Percentiles rank a stretch among this genome's conserved stretches.
Evolutionary conservation across 1,140 invertebrate genomes (phyloP).

Genomic region (Planococcus citri): DNA sequence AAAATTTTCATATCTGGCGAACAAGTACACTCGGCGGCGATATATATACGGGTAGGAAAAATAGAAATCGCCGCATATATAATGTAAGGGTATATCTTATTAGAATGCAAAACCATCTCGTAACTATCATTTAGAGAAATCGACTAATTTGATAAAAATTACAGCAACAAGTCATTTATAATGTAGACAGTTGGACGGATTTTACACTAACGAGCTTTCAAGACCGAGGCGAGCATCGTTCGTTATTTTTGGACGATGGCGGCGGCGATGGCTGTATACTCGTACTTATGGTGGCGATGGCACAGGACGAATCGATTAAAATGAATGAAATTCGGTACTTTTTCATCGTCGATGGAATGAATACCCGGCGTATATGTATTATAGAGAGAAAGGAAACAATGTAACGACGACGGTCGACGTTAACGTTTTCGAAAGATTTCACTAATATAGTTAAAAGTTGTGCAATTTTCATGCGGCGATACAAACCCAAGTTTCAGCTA

Average conservation of each 20-base stretch:
- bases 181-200: neutral
- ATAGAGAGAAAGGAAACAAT: too few relatives aligned
- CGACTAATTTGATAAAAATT: constrained; percentile 4
- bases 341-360: neutral
- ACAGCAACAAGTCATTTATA: constrained; percentile 7
- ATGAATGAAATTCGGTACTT: neutral
- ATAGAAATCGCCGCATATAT: too few relatives aligned
- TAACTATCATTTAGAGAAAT: neutral
- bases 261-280: too few relatives aligned
- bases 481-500: constrained; percentile 1
- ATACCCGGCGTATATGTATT: too few relatives aligned
- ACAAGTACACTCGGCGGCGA: too few relatives aligned
- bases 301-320: neutral
- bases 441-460: neutral
- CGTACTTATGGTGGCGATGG: too few relatives aligned
- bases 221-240: neutral
- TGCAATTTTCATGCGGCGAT: constrained; percentile 1
- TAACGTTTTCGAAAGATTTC: neutral
- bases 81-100: too few relatives aligned
- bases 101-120: too few relatives aligned
- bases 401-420: neutral
- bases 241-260: neutral
- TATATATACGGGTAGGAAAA: too few relatives aligned
- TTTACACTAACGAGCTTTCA: neutral
- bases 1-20: too few relatives aligned